Evolutionary conservation across 1,140 invertebrate species (phyloP), one percentile per base, ranked within the genome.

Genomic region (Atopsyche davidsoni): DNA sequence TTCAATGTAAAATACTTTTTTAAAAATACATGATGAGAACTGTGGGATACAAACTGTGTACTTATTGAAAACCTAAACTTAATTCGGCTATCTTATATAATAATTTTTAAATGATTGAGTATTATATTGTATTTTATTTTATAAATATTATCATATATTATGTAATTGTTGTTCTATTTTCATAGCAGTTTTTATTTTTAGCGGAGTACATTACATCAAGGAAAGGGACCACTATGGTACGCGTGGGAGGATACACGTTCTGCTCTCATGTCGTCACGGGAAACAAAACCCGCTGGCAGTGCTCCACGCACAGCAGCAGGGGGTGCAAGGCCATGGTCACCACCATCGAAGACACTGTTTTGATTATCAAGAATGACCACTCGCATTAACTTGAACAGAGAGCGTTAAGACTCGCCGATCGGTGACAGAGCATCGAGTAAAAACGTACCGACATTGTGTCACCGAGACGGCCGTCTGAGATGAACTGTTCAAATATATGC

Each of bases 301-400:
- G 64, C 38, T 65, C 65, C 2, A 66, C 63, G 0, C 62, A 65
- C 49, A 58, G 61, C 46, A 52, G 59, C 36, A 63, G 49, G 31
- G 50, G 55, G 0, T 67, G 67, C 41, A 47, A 47, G 34, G 45
- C 45, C 24, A 31, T 11, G 10, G 4, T 45, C 22, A n/a, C 4
- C 18, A 51, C 42, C 16, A 13, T 51, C 16, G 17, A 19, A 6
- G 13, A 38, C 18, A 38, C 13, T 10, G 13, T 38, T 7, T 6
- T 38, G 6, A 7, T 14, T 14, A 38, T 38, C 35, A 14, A 38
- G 6, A 38, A 38, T 14, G 13, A 6, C 2, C 63, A 64, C 35
- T 16, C 13, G 13, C 35, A 38, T n/a, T n/a, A n/a, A n/a, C n/a
- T n/a, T n/a, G n/a, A n/a, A n/a, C n/a, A n/a, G n/a, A n/a, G n/a